A percentile compares a stretch with the other conserved stretches of the same genome.
phyloP scores from a whole-genome alignment of 1,140 invertebrate genomes.

The Pseudobourletiella spinata region DNA sequence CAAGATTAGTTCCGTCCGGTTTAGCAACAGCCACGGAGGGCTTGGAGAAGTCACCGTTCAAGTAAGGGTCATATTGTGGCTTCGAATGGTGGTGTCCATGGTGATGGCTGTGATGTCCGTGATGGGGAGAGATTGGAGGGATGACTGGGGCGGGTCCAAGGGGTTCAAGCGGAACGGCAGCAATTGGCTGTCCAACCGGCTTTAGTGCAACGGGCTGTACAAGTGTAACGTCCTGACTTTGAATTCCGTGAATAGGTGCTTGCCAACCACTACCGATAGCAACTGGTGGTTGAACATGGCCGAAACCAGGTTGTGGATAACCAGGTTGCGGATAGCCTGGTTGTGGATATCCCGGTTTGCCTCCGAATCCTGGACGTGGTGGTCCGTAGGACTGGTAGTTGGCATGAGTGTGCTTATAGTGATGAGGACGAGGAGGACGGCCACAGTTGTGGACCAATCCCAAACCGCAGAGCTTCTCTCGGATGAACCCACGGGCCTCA shows the following conservation, averaged over 20 bases:
- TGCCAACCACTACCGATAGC: conserved; percentile 1
- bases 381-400: neutral
- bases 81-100: conserved; percentile 11
- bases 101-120: conserved; percentile 13
- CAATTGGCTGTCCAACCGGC: conserved; percentile 29
- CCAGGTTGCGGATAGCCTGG: too few relatives aligned
- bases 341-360: neutral
- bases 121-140: neutral
- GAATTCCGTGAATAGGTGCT: neutral
- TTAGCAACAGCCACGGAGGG: conserved; percentile 3
- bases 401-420: neutral
- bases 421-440: conserved; percentile 3
- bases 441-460: conserved; percentile 53
- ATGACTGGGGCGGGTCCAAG: neutral
- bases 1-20: conserved; percentile 16
- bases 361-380: neutral
- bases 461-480: conserved; percentile 64
- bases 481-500: conserved; percentile 67
- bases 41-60: conserved; percentile 8
- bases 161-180: conserved; percentile 26
- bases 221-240: conserved; percentile 22
- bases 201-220: conserved; percentile 34
- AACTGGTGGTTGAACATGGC: conserved; percentile 1
- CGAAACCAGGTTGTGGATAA: neutral
- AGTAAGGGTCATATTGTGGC: neutral